Percentiles rank a stretch among this genome's conserved stretches.
These are phyloP conservation scores for Standfussiana lucernea DNA, from an alignment of 2,888 invertebrate species.

Conservation along the genomic window DNA sequence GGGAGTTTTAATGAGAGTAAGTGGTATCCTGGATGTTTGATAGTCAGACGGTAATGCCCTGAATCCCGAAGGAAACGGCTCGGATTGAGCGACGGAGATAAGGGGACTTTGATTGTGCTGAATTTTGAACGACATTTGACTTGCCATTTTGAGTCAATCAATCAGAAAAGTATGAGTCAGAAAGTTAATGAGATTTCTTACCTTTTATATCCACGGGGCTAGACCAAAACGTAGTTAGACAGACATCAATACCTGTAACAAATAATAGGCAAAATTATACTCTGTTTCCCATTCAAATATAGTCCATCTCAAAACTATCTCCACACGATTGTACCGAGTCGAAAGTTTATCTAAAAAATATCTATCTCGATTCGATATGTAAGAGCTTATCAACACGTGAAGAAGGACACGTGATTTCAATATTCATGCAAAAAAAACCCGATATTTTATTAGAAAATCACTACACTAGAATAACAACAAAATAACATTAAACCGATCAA, in stretches of 20 bases:
- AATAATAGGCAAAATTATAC: conserved; percentile 27
- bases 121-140: neutral
- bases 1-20: conserved; percentile 16
- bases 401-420: conserved; percentile 3
- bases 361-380: neutral
- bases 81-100: conserved; percentile 2
- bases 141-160: neutral
- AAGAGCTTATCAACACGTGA: neutral
- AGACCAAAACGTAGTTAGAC: conserved; percentile 72
- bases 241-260: conserved; percentile 81
- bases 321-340: neutral
- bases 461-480: neutral
- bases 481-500: neutral
- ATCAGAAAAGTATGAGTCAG: neutral
- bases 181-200: conserved; percentile 52
- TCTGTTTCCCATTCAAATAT: neutral
- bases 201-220: conserved; percentile 76
- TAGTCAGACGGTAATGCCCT: conserved; percentile 11
- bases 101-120: neutral
- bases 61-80: neutral
- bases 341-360: neutral
- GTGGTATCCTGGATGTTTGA: conserved; percentile 36
- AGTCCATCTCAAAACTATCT: neutral
- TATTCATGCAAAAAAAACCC: neutral
- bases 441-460: neutral